phyloP scores from a whole-genome alignment of 1,140 invertebrate genomes.

The Diploscapter pachys region DNA sequence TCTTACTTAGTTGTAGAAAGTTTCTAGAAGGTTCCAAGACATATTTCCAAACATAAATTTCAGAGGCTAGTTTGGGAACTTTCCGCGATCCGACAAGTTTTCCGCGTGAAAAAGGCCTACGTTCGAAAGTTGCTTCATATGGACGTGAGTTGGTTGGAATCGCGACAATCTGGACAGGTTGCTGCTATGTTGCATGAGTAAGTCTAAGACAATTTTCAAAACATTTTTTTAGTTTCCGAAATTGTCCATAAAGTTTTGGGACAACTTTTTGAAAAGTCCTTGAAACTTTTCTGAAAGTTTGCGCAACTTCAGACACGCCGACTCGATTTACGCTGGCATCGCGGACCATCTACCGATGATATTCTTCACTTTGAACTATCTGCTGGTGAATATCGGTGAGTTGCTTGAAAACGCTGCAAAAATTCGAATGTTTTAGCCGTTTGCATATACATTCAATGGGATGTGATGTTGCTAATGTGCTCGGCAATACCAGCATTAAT shows the following conservation, averaged over 20 bases:
- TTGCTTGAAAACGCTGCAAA: background rate
- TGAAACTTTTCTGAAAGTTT: background rate
- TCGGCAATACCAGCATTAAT: conserved; percentile 48
- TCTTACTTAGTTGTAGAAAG: conserved; percentile 9
- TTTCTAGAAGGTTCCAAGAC: conserved; percentile 15
- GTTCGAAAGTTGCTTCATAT: conserved; percentile 52
- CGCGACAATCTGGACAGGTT: conserved; percentile 52
- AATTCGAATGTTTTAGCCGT: conserved; percentile 29
- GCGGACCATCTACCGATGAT: conserved; percentile 56
- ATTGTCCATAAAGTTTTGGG: background rate
- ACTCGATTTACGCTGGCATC: conserved; percentile 55
- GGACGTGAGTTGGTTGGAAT: conserved; percentile 56
- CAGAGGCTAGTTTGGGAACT: conserved; percentile 53
- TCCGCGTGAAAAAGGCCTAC: conserved; percentile 54
- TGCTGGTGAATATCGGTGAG: conserved; percentile 34
- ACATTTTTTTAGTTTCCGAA: background rate
- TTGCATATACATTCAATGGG: conserved; percentile 58
- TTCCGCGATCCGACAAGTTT: conserved; percentile 51
- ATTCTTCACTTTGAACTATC: conserved; percentile 48
- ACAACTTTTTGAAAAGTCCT: background rate
- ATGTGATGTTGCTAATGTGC: conserved; percentile 55
- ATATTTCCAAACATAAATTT: conserved; percentile 28
- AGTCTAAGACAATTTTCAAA: conserved; percentile 19
- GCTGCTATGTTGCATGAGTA: conserved; percentile 55
- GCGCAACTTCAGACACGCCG: conserved; percentile 46